phyloP scores from a whole-genome alignment of 1,140 invertebrate genomes.

The Nephila pilipes region DNA sequence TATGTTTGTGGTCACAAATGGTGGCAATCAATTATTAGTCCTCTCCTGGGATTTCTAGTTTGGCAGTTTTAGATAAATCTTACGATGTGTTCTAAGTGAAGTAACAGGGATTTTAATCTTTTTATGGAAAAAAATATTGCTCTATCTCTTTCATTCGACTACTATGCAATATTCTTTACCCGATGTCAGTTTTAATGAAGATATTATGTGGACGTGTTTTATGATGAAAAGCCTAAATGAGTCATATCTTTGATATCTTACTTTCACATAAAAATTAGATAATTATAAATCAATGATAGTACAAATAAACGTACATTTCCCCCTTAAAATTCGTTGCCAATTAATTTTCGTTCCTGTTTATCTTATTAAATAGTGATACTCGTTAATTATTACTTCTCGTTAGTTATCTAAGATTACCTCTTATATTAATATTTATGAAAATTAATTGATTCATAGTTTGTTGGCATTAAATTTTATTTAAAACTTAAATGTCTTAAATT shows the following conservation, averaged over 20 bases:
- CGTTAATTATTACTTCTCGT: too few species aligned
- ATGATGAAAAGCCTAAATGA: background rate
- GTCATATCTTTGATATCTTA: background rate
- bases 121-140: background rate
- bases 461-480: too few species aligned
- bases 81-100: background rate
- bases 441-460: too few species aligned
- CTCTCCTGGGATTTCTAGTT: background rate
- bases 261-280: background rate
- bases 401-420: too few species aligned
- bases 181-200: background rate
- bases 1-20: conserved; percentile 22
- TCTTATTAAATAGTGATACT: too few species aligned
- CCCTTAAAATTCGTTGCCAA: too few species aligned
- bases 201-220: background rate
- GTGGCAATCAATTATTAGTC: conserved; percentile 22
- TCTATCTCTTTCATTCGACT: conserved; percentile 6
- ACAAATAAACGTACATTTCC: too few species aligned
- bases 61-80: conserved; percentile 20
- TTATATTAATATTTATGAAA: too few species aligned
- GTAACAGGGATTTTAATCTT: background rate
- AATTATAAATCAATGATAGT: too few species aligned
- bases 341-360: too few species aligned
- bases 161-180: background rate
- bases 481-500: too few species aligned